Conservation (phyloP, 1,140 invertebrate species). For the Popillia japonica region DNA sequence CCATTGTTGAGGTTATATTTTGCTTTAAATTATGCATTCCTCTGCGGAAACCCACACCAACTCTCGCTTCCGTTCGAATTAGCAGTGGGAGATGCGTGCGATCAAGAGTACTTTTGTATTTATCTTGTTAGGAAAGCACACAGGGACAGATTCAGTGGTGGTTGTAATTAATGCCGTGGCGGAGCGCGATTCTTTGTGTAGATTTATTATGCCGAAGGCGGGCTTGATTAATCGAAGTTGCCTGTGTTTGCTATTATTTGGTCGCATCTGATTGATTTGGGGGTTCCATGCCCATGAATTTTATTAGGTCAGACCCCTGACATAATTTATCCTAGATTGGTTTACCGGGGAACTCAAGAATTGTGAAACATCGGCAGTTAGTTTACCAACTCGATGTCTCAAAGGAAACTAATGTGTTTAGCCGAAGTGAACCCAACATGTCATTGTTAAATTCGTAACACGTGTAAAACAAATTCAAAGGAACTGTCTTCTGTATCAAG, state of each 20-base stretch:
- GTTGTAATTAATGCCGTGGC: constrained; percentile 31
- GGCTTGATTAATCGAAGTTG: constrained; percentile 31
- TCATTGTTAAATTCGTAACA: too few species aligned
- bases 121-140: constrained; percentile 34
- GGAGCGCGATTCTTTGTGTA: constrained; percentile 30
- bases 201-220: constrained; percentile 34
- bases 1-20: not conserved
- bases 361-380: constrained; percentile 8
- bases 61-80: not conserved
- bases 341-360: not conserved
- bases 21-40: constrained; percentile 23
- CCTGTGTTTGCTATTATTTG: constrained; percentile 29
- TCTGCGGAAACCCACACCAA: not conserved
- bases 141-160: constrained; percentile 28
- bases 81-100: constrained; percentile 1
- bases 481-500: too few species aligned
- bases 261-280: constrained; percentile 25
- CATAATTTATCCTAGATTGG: constrained; percentile 17
- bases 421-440: too few species aligned
- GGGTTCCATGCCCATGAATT: constrained; percentile 32
- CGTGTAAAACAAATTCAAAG: too few species aligned
- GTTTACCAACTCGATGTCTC: not conserved
- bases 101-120: constrained; percentile 31
- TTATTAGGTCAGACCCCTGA: constrained; percentile 23
- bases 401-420: not conserved